phyloP scores from a whole-genome alignment of 1,140 invertebrate species.

The Stegodyphus dumicola region DNA sequence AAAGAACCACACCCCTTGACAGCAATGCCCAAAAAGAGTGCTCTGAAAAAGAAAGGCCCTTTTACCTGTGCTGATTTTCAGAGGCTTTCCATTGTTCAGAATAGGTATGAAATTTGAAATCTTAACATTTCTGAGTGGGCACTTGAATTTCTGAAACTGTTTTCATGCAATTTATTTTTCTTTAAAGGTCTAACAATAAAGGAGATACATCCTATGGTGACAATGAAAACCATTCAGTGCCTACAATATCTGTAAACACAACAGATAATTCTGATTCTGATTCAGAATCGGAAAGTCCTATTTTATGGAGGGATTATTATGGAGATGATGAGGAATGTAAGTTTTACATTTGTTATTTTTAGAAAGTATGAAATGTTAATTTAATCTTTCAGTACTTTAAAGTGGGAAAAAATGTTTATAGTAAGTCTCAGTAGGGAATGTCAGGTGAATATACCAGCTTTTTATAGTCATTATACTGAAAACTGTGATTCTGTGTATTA shows the following conservation, averaged over 20 bases:
- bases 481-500: too few species aligned
- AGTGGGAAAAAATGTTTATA: too few species aligned
- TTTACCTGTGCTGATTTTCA: conserved; percentile 49
- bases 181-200: not conserved
- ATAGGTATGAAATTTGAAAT: conserved; percentile 28
- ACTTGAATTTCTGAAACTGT: too few species aligned
- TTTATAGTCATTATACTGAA: too few species aligned
- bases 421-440: too few species aligned
- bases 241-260: conserved; percentile 42
- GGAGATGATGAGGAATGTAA: conserved; percentile 65
- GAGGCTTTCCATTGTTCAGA: conserved; percentile 30
- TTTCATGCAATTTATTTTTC: not conserved
- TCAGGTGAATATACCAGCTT: too few species aligned
- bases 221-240: conserved; percentile 60
- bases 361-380: too few species aligned
- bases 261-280: conserved; percentile 55
- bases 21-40: conserved; percentile 64
- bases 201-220: conserved; percentile 17
- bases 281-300: conserved; percentile 61
- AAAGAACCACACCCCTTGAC: conserved; percentile 63
- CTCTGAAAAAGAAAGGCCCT: conserved; percentile 62
- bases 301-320: conserved; percentile 65
- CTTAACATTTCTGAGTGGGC: not conserved
- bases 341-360: not conserved
- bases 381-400: too few species aligned